Conservation (phyloP, 1,140 invertebrate species). For the Phymastichus coffea region DNA sequence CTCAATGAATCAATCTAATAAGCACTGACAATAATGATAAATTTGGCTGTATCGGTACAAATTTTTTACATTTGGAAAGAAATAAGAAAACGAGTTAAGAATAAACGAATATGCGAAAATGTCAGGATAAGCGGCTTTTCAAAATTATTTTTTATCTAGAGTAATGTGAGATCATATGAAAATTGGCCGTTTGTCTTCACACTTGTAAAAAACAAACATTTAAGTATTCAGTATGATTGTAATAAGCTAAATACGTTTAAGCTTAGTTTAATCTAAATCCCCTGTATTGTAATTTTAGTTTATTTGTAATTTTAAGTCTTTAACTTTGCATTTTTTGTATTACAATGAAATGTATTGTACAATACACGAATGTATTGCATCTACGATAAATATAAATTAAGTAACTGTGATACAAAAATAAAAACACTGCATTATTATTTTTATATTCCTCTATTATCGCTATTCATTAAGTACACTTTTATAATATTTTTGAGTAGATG, state of each 20-base stretch:
- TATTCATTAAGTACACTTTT: too few relatives aligned
- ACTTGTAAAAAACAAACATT: conserved; percentile 21
- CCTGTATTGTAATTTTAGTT: conserved; percentile 16
- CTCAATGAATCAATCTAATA: too few relatives aligned
- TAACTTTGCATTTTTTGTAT: conserved; percentile 10
- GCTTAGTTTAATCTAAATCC: conserved; percentile 18
- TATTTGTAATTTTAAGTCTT: conserved; percentile 11
- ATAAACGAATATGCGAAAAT: background rate
- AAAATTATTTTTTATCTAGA: too few relatives aligned
- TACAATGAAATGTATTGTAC: conserved; percentile 22
- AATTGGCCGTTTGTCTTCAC: conserved; percentile 1
- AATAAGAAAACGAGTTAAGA: background rate
- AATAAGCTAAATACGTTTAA: conserved; percentile 15
- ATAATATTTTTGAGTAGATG: too few relatives aligned
- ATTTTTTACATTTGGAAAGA: too few relatives aligned
- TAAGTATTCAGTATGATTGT: background rate
- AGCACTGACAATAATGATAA: too few relatives aligned
- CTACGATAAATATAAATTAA: conserved; percentile 34
- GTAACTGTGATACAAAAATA: conserved; percentile 38
- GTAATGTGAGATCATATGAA: too few relatives aligned
- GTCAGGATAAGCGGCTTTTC: background rate
- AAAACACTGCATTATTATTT: background rate
- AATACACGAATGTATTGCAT: conserved; percentile 26
- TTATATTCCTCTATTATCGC: background rate
- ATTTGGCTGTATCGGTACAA: too few relatives aligned